Evolutionary conservation across 2,113 vertebrate species (phyloP).

Genomic region (Phaetusa simplex): DNA sequence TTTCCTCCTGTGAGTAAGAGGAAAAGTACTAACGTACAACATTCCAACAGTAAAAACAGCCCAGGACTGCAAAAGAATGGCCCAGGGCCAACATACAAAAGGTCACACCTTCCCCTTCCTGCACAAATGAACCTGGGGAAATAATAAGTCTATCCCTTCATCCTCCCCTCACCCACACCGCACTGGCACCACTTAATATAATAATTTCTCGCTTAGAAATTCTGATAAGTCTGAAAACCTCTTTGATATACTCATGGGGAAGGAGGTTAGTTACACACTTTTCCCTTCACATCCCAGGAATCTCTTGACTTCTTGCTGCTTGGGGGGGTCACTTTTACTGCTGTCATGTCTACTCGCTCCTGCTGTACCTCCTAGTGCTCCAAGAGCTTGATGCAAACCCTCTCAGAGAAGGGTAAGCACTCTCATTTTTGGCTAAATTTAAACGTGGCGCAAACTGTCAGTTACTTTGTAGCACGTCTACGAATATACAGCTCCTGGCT

Average conservation of each 20-base stretch:
- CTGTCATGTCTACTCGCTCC: neutral
- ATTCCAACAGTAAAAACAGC: neutral
- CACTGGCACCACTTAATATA: neutral
- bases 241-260: fast-evolving
- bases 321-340: neutral
- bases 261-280: neutral
- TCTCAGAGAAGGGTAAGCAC: neutral
- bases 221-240: neutral
- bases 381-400: neutral
- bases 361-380: neutral
- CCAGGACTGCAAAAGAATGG: neutral
- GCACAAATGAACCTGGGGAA: neutral
- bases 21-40: neutral
- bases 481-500: neutral
- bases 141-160: neutral
- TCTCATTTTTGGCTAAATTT: neutral
- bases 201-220: neutral
- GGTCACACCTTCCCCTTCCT: constrained; percentile 46
- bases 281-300: neutral
- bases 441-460: fast-evolving
- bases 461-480: fast-evolving
- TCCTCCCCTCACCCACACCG: neutral
- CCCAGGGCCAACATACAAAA: neutral
- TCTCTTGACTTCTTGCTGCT: neutral
- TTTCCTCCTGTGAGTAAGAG: neutral